phyloP scores from a whole-genome alignment of 2,113 vertebrate species.

The Phalacrocorax brasilianus region DNA sequence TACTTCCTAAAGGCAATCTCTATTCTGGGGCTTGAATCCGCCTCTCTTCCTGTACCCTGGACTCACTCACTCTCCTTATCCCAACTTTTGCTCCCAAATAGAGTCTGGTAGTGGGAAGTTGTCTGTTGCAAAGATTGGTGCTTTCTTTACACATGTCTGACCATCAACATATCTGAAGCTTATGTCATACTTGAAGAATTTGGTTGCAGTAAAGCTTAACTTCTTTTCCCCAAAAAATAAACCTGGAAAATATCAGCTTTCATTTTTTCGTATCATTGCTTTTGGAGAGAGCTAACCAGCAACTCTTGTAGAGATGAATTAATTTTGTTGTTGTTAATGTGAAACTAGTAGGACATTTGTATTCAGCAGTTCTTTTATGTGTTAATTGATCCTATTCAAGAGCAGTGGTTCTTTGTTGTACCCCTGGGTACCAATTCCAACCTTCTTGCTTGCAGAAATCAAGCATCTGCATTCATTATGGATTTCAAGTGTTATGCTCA shows the following conservation, averaged over 20 bases:
- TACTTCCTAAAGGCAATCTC: not conserved
- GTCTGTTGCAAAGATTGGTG: not conserved
- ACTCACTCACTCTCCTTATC: rapidly evolving
- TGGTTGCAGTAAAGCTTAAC: not conserved
- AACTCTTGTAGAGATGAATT: not conserved
- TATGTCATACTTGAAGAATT: not conserved
- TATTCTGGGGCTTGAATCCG: not conserved
- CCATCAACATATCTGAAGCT: not conserved
- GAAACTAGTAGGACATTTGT: not conserved
- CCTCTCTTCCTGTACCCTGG: not conserved
- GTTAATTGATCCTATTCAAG: not conserved
- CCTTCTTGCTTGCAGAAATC: not conserved
- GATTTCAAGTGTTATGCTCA: not conserved
- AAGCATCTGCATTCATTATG: not conserved
- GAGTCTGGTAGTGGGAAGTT: not conserved
- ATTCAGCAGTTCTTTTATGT: not conserved
- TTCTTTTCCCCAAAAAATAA: not conserved
- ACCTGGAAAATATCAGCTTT: not conserved
- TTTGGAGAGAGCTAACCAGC: not conserved
- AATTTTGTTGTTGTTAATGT: not conserved
- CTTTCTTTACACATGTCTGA: not conserved
- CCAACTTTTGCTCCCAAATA: rapidly evolving
- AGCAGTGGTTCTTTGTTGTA: not conserved
- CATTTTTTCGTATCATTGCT: not conserved
- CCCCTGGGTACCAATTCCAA: rapidly evolving